Percentiles rank a stretch among this genome's conserved stretches.
phyloP scores from a whole-genome alignment of 1,140 invertebrate genomes.

The Hylaeus anthracinus region DNA sequence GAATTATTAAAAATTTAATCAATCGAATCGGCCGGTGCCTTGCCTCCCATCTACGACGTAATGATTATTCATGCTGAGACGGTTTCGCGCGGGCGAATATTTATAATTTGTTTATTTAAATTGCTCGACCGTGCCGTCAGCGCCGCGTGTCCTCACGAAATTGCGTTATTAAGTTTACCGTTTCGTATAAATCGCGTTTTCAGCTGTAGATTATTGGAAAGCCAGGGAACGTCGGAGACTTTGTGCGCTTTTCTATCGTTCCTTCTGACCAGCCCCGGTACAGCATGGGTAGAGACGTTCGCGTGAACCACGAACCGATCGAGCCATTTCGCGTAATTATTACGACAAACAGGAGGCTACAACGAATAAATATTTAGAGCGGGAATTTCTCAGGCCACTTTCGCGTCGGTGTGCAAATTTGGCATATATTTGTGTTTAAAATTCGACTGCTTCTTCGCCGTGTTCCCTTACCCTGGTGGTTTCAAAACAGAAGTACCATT shows the following conservation, averaged over 20 bases:
- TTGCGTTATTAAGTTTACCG: slow-evolving; percentile 78
- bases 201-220: slow-evolving; percentile 64
- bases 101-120: slow-evolving; percentile 82
- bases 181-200: slow-evolving; percentile 75
- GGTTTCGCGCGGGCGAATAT: slow-evolving; percentile 78
- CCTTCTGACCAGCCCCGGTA: slow-evolving; percentile 17
- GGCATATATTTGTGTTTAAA: background rate
- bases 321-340: slow-evolving; percentile 23
- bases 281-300: background rate
- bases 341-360: slow-evolving; percentile 33
- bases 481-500: too few species aligned
- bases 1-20: slow-evolving; percentile 82
- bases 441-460: background rate
- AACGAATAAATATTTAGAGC: slow-evolving; percentile 23
- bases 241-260: slow-evolving; percentile 44
- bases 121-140: slow-evolving; percentile 68
- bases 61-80: slow-evolving; percentile 81
- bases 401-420: background rate
- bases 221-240: slow-evolving; percentile 37
- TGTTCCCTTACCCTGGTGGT: too few species aligned
- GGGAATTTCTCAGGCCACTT: background rate
- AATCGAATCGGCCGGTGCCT: slow-evolving; percentile 78
- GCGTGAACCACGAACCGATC: slow-evolving; percentile 5
- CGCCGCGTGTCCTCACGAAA: slow-evolving; percentile 71
- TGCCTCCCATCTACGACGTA: slow-evolving; percentile 74